Base-by-base conservation (phyloP, 1,140 invertebrate species). In the Eumeta japonica region DNA sequence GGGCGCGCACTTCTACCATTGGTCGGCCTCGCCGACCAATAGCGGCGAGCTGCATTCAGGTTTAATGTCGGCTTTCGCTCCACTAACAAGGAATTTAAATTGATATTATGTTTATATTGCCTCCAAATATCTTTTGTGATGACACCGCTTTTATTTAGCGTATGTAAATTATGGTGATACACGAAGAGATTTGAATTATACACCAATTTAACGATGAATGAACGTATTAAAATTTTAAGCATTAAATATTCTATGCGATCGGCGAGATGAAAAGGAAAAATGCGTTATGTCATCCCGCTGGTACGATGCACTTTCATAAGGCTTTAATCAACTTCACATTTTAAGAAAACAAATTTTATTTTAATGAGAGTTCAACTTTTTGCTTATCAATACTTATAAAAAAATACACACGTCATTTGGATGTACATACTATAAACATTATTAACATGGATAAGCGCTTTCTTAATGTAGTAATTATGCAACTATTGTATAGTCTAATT, bases 61-160 rank as follows among this genome's bases (percentile, higher is more conserved):
- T 71, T 68, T 71, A 61, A 67, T 71, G 65, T 73, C 68, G 68
- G 68, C 66, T 73, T 66, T 68, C 64, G 62, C 61, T 63, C 55
- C 59, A 71, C 68, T 73, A 73, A 73, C 68, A 60, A 73, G 68
- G 59, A 73, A 73, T 73, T 73, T 73, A 73, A 73, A 71, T 73
- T 73, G 68, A 71, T 73, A 73, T 73, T 73, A 71, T 73, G 68
- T 73, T 73, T 73, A 73, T 73, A 73, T 73, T 73, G 70, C 62
- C 61, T 67, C 70, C 70, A 71, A 71, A 74, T 67, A 67, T 71
- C 60, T 71, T 73, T 71, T 74, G 70, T 74, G 64, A 74, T 71
- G 66, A 74, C 70, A 74, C 70, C 70, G 66, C 70, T 70, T 74
- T 74, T 74, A 74, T 74, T 74, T 70, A 67, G 57, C 63, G 56